Base-by-base conservation (phyloP, 2,113 vertebrate species). In the Thryonomys swinderianus region DNA sequence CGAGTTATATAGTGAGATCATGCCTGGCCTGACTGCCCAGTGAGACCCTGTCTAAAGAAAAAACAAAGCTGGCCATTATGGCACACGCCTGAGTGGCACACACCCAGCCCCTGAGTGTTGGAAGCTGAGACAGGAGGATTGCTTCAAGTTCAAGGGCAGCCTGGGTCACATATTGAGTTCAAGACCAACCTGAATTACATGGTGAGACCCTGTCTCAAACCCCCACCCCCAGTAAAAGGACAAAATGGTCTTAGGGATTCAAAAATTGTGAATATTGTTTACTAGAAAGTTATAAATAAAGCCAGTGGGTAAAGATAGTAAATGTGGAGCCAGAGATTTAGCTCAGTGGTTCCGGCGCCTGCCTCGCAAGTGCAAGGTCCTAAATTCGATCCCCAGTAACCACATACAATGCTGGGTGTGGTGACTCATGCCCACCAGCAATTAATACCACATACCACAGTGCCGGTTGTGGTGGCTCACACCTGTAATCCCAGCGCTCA, bases 221-320 rank as follows among this genome's bases (percentile, higher is more conserved):
- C 3, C 16, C 17, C 17, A 16, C 55, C 14, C 55, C 55, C 55
- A 16, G 20, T 66, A 66, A 61, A 37, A 91, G 5, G 25, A 83
- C 40, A 90, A 67, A 92, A 32, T 69, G 53, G 12, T 90, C 27
- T 94, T 57, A 34, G 61, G 21, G 27, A 74, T 84, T 82, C 64
- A 74, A 87, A n/a, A 80, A 13, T 87, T 83, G 13, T 66, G 30
- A 71, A 84, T 93, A 30, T 53, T 81, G 16, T 71, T 95, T 59
- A 57, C 3, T 93, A 37, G 40, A 48, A 91, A 88, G 20, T 17
- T 53, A 27, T 64, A 34, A 69, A 27, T 64, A 34, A 69, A 88
- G 25, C 13, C 37, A 86, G 59, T 25, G 32, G 32, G 48, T 51
- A 61, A n/a, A 87, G 34, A 62, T 94, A 61, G 51, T 64, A 85